Base-by-base conservation (phyloP, 2,888 invertebrate species). In the Hecatera dysodea region DNA sequence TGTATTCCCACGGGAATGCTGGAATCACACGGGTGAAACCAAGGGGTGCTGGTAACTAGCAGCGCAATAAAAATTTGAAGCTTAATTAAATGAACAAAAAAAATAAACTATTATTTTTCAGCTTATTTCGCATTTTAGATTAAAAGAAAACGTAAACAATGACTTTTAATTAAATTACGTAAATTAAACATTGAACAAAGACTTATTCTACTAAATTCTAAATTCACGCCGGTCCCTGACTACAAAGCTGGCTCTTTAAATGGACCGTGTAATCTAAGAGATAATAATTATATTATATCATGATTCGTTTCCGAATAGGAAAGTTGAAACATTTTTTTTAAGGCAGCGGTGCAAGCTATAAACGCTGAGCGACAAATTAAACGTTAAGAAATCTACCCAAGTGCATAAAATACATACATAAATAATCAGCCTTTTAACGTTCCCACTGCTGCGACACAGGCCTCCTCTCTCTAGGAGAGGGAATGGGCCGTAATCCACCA, bases 271-370 rank as follows among this genome's bases (percentile, higher is more conserved):
- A 80, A 84, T 84, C 72, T 78, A 63, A 33, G 70, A 83, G 73
- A 80, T 84, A 80, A 80, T 83, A 80, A 85, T 86, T 85, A 83
- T 64, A 74, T 81, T 63, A 74, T 82, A 78, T 78, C 67, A 74
- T 75, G 76, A 80, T 81, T 84, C 75, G 67, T 83, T 84, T 80
- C 53, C 61, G 68, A 80, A 77, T 71, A 82, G 81, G 66, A 65
- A 80, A 71, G 65, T 75, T 83, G 53, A 79, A 71, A 68, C 74
- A 68, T 76, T 75, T 81, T 80, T 65, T 67, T 9, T n/a, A 15
- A 19, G 39, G 12, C 22, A 11, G 4, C 8, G 52, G 67, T 3
- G 24, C 50, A 75, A 78, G 66, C 27, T 1, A 50, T 27, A 56
- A 42, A n/a, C n/a, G 11, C 1, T 0, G 0, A 50, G 77, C 65